phyloP scores from a whole-genome alignment of 2,888 invertebrate species.

The Artemia sinica region DNA sequence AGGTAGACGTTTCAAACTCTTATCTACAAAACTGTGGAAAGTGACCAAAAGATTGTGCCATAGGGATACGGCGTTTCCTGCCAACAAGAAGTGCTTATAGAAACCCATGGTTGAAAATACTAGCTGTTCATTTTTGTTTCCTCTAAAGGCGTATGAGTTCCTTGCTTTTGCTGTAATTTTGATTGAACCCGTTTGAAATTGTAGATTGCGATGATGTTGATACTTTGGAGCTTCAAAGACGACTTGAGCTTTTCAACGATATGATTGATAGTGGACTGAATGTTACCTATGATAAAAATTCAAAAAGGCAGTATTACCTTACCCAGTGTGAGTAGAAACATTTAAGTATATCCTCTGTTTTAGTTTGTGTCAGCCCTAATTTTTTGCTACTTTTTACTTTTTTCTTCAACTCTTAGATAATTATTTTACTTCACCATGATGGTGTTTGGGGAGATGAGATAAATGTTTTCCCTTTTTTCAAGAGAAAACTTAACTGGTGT shows the following conservation, averaged over 20 bases:
- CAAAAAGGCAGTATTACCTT: constrained; percentile 58
- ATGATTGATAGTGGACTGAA: constrained; percentile 70
- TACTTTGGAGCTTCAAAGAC: constrained; percentile 69
- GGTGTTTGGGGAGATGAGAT: no score
- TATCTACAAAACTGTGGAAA: no score
- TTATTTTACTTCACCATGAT: no score
- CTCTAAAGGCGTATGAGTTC: constrained; percentile 23
- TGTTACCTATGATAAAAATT: constrained; percentile 43
- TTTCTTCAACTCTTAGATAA: no score
- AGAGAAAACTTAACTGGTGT: no score
- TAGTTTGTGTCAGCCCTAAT: background rate
- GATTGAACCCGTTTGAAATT: constrained; percentile 27
- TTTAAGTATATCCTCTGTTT: constrained; percentile 15
- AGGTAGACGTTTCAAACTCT: no score
- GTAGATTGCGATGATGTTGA: constrained; percentile 71
- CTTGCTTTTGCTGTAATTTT: constrained; percentile 26
- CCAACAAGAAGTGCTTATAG: no score
- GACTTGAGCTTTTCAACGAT: constrained; percentile 72
- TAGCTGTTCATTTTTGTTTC: constrained; percentile 2
- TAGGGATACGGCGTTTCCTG: no score
- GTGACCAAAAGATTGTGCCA: no score
- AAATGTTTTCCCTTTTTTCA: no score
- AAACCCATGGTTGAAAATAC: background rate
- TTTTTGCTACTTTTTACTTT: no score
- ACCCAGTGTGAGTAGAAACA: constrained; percentile 49